phyloP scores from a whole-genome alignment of 1,140 invertebrate genomes.

The Drosophila sulfurigaster region DNA sequence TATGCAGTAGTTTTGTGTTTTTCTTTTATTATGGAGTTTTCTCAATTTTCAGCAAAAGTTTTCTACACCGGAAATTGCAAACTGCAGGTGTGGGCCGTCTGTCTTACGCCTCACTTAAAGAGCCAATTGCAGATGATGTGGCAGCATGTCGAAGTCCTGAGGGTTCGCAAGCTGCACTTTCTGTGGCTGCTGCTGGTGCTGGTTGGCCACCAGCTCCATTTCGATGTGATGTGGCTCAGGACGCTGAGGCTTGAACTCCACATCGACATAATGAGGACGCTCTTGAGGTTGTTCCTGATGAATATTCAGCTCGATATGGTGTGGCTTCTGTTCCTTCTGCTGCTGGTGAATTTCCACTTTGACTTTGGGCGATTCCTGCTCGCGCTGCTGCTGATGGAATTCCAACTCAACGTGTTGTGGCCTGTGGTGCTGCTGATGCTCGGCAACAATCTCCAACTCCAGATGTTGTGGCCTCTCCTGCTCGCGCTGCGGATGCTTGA shows the following conservation, averaged over 20 bases:
- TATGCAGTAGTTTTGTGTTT: constrained; percentile 14
- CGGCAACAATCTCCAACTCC: constrained; percentile 5
- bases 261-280: constrained; percentile 15
- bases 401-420: constrained; percentile 19
- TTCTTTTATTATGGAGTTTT: constrained; percentile 1
- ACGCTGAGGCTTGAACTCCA: constrained; percentile 16
- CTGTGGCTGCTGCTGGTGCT: constrained; percentile 15
- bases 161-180: too few species aligned
- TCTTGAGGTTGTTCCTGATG: constrained; percentile 2
- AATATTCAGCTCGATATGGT: constrained; percentile 12
- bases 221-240: constrained; percentile 34
- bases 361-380: not conserved
- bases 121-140: constrained; percentile 12
- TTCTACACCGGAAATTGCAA: constrained; percentile 67
- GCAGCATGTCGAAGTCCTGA: not conserved
- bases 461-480: constrained; percentile 14
- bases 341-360: constrained; percentile 1
- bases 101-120: constrained; percentile 13
- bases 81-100: constrained; percentile 43
- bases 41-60: constrained; percentile 19
- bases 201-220: constrained; percentile 15
- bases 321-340: not conserved
- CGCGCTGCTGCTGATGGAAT: constrained; percentile 2
- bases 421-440: constrained; percentile 6
- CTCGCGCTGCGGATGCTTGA: not conserved